Base-by-base conservation (phyloP, 2,888 invertebrate species). In the Mythimna lalbum region DNA sequence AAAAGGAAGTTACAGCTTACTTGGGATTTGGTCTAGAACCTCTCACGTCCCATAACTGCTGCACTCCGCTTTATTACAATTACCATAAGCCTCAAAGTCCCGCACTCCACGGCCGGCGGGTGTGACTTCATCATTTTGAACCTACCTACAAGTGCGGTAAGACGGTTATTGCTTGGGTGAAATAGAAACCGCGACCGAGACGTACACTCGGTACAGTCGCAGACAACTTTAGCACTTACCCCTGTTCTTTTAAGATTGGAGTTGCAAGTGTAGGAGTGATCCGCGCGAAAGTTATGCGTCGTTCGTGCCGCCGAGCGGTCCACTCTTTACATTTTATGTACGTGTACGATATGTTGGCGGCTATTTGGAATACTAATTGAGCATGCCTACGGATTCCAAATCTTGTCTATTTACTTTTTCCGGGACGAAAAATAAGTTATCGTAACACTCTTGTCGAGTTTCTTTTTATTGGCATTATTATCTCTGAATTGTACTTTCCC, bases 1-100 rank as follows among this genome's bases (percentile, higher is more conserved):
- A 96, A 96, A 96, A 96, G 96, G 96, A 96, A 96, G 96, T 96
- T 96, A 96, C 96, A 96, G 96, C 96, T 96, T 96, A 96, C 94
- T 95, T 91, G 95, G 96, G 96, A 96, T 96, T 96, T 96, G 95
- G 96, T 95, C 96, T 95, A 95, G 96, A 96, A 95, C 95, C 96
- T 96, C 96, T 95, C 95, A 95, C 95, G 95, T 95, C 93, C 95
- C 95, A 95, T 96, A 96, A 96, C 95, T 95, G 95, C 95, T 95
- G 96, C 95, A 96, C 96, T 96, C 95, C 95, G 95, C 96, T 96
- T 96, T 96, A 96, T 96, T 96, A 96, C 96, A 96, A 96, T 96
- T 96, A 96, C 95, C 93, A 95, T 96, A 96, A 96, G 96, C 96
- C 95, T 95, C 95, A 96, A 95, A 96, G 95, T 96, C 96, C 95